Base-by-base conservation (phyloP, 2,113 vertebrate species). In the Lipophrys pholis region DNA sequence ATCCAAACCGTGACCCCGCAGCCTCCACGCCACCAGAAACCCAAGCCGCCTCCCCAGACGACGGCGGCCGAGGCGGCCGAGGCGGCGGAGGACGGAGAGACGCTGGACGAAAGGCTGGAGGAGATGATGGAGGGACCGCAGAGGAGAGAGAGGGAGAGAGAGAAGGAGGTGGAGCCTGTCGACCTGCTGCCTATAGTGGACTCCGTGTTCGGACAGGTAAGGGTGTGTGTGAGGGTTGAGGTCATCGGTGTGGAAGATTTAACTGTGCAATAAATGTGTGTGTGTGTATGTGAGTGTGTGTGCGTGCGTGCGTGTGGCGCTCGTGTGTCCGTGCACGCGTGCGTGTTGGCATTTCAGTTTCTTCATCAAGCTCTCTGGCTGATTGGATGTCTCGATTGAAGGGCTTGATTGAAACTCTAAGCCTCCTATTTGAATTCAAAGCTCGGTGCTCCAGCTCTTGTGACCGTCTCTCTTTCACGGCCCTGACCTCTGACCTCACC, bases 131-230 rank as follows among this genome's bases (percentile, higher is more conserved):
- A 89, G 73, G 86, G 82, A 62, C 41, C 64, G 0, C 79, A 64
- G 35, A 78, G 85, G 56, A 67, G 69, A 38, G 76, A 77, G 8
- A 64, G 12, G n/a, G 84, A 76, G 68, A 67, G 67, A 35, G 76
- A 77, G 56, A 56, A 17, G 21, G 84, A 83, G 65, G 73, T 3
- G 9, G 79, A 90, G 38, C 56, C 85, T 1, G 59, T 64, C 0
- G 85, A 93, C 63, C 90, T 94, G 68, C 63, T 81, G 57, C 88
- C 91, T 35, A 92, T 93, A 1, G 90, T 94, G 45, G 83, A 91
- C 52, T 91, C 92, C 5, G 83, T 93, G 76, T 94, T 91, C 49
- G 94, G 94, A 80, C 93, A 91, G 87, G 94, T 94, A 93, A 73
- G 92, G 55, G 40, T 43, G 57, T 50, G 72, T 58, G 8, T 11